Evolutionary conservation across 1,140 invertebrate species (phyloP), one percentile per base, ranked within the genome.

Genomic region (Brachionus sp.): DNA sequence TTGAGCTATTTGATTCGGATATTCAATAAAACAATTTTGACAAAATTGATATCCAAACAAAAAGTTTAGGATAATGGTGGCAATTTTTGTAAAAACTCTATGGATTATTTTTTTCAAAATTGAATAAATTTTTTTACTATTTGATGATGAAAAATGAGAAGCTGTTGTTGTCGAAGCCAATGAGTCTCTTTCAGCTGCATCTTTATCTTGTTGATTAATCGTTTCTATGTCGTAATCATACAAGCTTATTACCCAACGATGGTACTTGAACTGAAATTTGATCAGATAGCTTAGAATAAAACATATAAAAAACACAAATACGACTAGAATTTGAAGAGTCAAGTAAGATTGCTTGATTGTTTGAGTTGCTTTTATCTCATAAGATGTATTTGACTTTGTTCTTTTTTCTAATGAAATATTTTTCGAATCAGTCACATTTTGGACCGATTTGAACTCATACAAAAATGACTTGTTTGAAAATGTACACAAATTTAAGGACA

Each of bases 241-340:
- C 10, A 80, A 66, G 35, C 39, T 80, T 13, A 80, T 57, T 0
- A 50, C 77, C 50, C 35, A 66, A 1, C 50, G 77, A 19, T 80
- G 77, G 62, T 80, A 80, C 25, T 80, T 80, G n/a, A 80, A 80
- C 25, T 80, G 77, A 39, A 80, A 35, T 19, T 80, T 80, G 7
- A 80, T 80, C 50, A 80, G 62, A 80, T 80, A 80, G 23, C 77
- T 80, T 10, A 80, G 29, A 5, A 80, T 80, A n/a, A 80, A 80
- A 6, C 77, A 80, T 19, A 80, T 37, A 25, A 80, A 80, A 64
- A 80, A 80, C 10, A 80, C 50, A 16, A 80, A 80, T 9, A 80
- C 23, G 35, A 80, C 39, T 16, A 80, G 35, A 29, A 80, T 80
- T 44, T 80, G 77, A 4, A 80, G 39, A 33, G 46, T 42, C 19